Conservation (phyloP, 92 coral and sea anemone species). For the Heliopora coerulea region DNA sequence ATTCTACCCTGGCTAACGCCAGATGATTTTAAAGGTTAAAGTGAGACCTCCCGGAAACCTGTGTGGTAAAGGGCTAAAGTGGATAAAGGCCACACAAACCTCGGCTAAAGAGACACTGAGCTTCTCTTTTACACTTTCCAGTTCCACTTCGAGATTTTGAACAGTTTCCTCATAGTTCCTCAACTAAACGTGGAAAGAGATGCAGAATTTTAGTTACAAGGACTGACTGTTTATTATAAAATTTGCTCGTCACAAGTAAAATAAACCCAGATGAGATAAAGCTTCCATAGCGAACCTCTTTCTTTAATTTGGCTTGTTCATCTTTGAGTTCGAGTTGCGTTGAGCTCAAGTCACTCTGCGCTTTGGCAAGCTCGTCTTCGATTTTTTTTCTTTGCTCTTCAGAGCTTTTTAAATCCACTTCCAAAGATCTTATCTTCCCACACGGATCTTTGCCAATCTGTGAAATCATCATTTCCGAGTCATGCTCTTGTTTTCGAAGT, state of each 20-base stretch:
- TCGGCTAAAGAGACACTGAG: constrained; percentile 72
- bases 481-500: constrained; percentile 62
- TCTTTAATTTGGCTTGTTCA: constrained; percentile 11
- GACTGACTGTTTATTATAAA: too few species aligned
- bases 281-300: constrained; percentile 4
- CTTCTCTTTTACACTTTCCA: constrained; percentile 66
- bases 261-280: too few species aligned
- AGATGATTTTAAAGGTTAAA: too few species aligned
- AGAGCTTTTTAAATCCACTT: constrained; percentile 75
- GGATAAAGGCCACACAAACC: too few species aligned
- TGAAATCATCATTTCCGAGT: constrained; percentile 60
- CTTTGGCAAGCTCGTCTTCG: constrained; percentile 62
- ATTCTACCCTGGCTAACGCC: too few species aligned
- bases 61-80: too few species aligned
- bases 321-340: constrained; percentile 62
- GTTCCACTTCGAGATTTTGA: constrained; percentile 74
- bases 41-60: too few species aligned
- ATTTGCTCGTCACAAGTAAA: too few species aligned
- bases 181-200: constrained; percentile 54
- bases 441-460: constrained; percentile 20
- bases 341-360: constrained; percentile 65
- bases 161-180: constrained; percentile 83
- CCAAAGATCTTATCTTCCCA: constrained; percentile 55
- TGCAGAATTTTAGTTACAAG: not conserved
- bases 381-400: constrained; percentile 67